phyloP scores from a whole-genome alignment of 2,113 vertebrate genomes.

The Indri indri region DNA sequence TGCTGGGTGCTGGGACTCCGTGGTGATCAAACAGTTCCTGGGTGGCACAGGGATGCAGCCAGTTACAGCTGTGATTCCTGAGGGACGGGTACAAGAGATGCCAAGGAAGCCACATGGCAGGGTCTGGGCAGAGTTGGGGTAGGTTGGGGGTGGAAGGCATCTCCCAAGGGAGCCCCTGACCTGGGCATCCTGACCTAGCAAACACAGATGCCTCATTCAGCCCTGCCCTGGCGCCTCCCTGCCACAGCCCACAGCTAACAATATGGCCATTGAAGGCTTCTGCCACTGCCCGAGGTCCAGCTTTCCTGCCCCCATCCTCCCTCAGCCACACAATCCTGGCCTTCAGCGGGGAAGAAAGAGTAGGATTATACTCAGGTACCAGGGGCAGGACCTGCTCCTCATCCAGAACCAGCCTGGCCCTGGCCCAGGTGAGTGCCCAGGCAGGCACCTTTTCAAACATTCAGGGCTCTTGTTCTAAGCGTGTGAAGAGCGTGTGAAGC shows the following conservation, averaged over 20 bases:
- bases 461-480: background rate
- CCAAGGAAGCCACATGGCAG: background rate
- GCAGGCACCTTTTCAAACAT: background rate
- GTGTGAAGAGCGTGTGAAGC: background rate
- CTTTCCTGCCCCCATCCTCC: background rate
- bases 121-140: background rate
- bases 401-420: background rate
- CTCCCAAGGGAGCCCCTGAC: background rate
- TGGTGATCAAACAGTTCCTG: background rate
- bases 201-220: slow-evolving; percentile 63
- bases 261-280: slow-evolving; percentile 51
- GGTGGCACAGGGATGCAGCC: background rate
- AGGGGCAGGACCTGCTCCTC: background rate
- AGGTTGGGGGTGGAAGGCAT: background rate
- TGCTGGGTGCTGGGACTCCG: background rate
- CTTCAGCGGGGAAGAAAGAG: slow-evolving; percentile 48
- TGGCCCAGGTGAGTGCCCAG: background rate
- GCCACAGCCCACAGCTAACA: slow-evolving; percentile 31
- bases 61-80: background rate
- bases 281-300: background rate
- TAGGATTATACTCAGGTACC: slow-evolving; percentile 51
- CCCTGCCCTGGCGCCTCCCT: background rate
- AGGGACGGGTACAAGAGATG: background rate
- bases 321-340: slow-evolving; percentile 48
- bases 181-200: background rate